Conservation (phyloP, 1,140 invertebrate species). For the Drosophila busckii region DNA sequence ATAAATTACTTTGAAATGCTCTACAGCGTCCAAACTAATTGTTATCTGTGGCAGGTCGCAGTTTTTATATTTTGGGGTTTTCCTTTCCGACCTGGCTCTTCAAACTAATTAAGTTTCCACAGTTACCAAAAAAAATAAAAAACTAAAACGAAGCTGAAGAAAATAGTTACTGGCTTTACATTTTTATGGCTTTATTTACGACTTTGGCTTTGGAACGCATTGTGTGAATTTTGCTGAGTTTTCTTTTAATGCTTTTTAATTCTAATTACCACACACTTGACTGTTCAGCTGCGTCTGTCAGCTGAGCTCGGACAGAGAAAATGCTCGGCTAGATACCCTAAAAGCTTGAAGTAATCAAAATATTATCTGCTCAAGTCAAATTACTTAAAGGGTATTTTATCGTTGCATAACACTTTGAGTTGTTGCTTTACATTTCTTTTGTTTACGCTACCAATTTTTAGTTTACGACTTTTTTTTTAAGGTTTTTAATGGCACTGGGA, state of each 20-base stretch:
- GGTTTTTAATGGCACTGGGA: conserved; percentile 61
- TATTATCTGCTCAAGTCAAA: not conserved
- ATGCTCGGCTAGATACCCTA: not conserved
- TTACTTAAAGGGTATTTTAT: not conserved
- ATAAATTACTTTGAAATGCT: conserved; percentile 49
- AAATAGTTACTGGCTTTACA: conserved; percentile 54
- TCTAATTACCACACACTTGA: conserved; percentile 70
- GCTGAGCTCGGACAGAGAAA: conserved; percentile 12
- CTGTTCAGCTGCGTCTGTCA: conserved; percentile 44
- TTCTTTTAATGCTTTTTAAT: conserved; percentile 72
- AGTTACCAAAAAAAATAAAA: conserved; percentile 22
- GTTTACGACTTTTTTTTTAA: conserved; percentile 70
- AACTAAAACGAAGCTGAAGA: not conserved
- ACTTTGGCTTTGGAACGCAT: conserved; percentile 49
- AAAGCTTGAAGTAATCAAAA: not conserved
- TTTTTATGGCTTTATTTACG: conserved; percentile 74
- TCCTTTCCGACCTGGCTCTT: conserved; percentile 18
- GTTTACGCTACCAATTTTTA: conserved; percentile 57
- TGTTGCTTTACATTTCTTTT: conserved; percentile 3
- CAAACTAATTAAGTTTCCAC: conserved; percentile 73
- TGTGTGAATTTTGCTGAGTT: conserved; percentile 65
- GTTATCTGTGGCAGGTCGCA: conserved; percentile 44
- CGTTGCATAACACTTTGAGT: no score
- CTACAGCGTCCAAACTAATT: conserved; percentile 52
- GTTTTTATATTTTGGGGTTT: conserved; percentile 47